phyloP scores from a whole-genome alignment of 2,888 invertebrate species.

The Erynnis tages region DNA sequence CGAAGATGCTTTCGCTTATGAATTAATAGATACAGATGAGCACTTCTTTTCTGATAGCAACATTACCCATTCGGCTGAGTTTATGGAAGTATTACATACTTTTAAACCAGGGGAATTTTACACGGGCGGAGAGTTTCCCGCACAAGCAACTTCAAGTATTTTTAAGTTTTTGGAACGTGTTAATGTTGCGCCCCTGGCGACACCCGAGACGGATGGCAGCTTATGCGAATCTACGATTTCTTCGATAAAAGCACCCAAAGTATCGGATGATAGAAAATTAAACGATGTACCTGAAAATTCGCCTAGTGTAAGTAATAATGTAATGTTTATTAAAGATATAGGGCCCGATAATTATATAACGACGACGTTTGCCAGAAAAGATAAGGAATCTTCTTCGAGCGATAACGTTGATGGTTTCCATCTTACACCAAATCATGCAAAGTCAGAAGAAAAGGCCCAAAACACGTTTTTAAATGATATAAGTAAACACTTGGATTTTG shows the following conservation, averaged over 20 bases:
- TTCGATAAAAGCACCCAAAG: conserved; percentile 73
- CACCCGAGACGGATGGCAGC: conserved; percentile 83
- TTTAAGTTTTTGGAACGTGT: conserved; percentile 59
- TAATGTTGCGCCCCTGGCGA: conserved; percentile 80
- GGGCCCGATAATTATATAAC: conserved; percentile 88
- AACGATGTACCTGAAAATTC: conserved; percentile 69
- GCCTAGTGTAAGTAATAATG: conserved; percentile 73
- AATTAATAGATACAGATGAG: conserved; percentile 92
- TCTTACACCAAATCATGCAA: conserved; percentile 64
- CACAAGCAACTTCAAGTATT: conserved; percentile 65
- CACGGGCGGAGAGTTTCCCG: conserved; percentile 62
- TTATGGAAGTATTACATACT: conserved; percentile 66
- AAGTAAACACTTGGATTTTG: conserved; percentile 72
- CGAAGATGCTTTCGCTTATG: conserved; percentile 91
- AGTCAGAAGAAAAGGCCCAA: conserved; percentile 76
- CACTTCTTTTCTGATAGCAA: conserved; percentile 77
- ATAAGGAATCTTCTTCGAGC: conserved; percentile 51
- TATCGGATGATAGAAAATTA: conserved; percentile 65
- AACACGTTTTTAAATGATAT: conserved; percentile 73
- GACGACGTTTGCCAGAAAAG: conserved; percentile 81
- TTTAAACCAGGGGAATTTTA: conserved; percentile 79
- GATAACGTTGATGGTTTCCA: conserved; percentile 58
- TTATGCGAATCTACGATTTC: conserved; percentile 80
- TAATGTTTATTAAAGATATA: conserved; percentile 84
- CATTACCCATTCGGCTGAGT: conserved; percentile 66